Percentiles rank a stretch among this genome's conserved stretches.
phyloP scores from a whole-genome alignment of 2,113 vertebrate species.

The Todiramphus saurophagus region DNA sequence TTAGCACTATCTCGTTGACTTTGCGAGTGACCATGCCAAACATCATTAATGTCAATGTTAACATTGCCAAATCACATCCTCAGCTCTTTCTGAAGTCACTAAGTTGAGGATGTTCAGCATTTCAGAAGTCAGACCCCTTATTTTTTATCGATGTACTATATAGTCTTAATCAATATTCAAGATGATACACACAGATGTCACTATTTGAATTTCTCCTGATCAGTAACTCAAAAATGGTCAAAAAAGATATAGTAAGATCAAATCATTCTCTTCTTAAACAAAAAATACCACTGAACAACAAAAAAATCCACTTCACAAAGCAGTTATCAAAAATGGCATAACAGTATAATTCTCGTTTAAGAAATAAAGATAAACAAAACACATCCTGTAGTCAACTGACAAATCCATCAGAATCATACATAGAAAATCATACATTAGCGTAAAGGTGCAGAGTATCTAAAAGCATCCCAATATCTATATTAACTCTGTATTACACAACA shows the following conservation, averaged over 20 bases:
- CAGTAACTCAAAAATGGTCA: background rate
- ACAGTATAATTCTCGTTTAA: background rate
- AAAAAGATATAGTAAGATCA: background rate
- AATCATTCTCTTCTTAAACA: background rate
- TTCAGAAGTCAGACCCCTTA: background rate
- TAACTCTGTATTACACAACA: background rate
- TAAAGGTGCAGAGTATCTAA: conserved; percentile 1
- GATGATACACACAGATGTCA: background rate
- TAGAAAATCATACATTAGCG: background rate
- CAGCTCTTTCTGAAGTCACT: background rate
- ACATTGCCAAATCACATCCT: background rate
- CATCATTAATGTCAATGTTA: background rate
- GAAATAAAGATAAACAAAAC: conserved; percentile 6
- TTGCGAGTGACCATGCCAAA: background rate
- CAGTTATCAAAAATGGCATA: background rate
- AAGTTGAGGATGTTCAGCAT: background rate
- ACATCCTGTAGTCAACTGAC: conserved; percentile 1
- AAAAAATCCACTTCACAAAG: background rate
- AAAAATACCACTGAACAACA: background rate
- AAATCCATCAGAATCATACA: background rate
- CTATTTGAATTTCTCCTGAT: background rate
- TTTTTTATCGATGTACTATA: background rate
- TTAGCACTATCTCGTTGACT: background rate
- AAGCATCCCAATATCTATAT: conserved; percentile 8
- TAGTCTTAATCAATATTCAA: background rate